phyloP scores from a whole-genome alignment of 1,140 invertebrate species.

The Hyposmocoma kahamanoa region DNA sequence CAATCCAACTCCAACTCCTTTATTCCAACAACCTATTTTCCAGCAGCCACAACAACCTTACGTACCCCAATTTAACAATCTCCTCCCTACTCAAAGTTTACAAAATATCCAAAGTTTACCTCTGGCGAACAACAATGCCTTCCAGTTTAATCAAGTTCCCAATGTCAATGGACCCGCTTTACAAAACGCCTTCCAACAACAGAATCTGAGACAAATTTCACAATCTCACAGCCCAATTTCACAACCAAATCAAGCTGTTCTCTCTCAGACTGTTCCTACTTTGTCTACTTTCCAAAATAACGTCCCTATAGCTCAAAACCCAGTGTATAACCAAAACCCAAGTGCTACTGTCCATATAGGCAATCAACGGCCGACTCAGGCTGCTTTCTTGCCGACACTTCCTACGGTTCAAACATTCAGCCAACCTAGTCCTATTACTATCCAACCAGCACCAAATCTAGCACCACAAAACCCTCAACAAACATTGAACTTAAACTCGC shows the following conservation, averaged over 20 bases:
- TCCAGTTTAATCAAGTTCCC: slow-evolving; percentile 37
- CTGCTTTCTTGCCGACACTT: slow-evolving; percentile 63
- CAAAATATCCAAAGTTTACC: slow-evolving; percentile 30
- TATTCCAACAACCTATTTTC: slow-evolving; percentile 50
- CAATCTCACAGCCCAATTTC: too few relatives aligned
- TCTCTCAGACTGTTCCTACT: slow-evolving; percentile 44
- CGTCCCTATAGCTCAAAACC: slow-evolving; percentile 33
- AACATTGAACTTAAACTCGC: slow-evolving; percentile 34
- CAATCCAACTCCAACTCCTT: slow-evolving; percentile 34
- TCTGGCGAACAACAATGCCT: slow-evolving; percentile 37
- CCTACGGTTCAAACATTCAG: slow-evolving; percentile 30
- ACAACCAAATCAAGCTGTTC: slow-evolving; percentile 45
- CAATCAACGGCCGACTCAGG: slow-evolving; percentile 53
- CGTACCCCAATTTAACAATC: slow-evolving; percentile 52
- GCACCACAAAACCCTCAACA: slow-evolving; percentile 27
- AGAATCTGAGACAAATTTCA: slow-evolving; percentile 38
- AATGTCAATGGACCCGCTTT: slow-evolving; percentile 27
- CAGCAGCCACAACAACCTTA: slow-evolving; percentile 40
- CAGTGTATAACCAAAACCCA: slow-evolving; percentile 36
- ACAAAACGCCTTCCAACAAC: slow-evolving; percentile 42
- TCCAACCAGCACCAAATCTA: slow-evolving; percentile 61
- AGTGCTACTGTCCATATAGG: slow-evolving; percentile 37
- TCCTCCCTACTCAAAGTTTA: slow-evolving; percentile 40
- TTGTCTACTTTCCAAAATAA: slow-evolving; percentile 48
- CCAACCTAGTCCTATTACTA: slow-evolving; percentile 54